Evolutionary conservation across 2,888 invertebrate genomes (phyloP).

Genomic region (Drosophila seclusa): DNA sequence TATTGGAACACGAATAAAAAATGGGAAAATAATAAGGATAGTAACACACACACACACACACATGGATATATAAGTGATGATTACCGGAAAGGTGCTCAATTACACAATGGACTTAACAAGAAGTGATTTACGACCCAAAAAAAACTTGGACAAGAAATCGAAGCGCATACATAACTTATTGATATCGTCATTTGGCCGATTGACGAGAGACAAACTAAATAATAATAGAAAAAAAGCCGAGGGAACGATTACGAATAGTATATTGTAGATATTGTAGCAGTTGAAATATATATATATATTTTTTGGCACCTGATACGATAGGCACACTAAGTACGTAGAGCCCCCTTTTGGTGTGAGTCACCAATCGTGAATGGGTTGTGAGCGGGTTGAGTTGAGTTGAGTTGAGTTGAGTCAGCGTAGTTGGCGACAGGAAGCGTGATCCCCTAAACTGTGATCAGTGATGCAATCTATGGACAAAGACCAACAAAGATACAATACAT

Average conservation of each 20-base stretch:
- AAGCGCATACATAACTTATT: constrained; percentile 25
- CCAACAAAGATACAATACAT: constrained; percentile 3
- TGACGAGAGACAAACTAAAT: constrained; percentile 23
- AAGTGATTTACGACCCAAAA: constrained; percentile 52
- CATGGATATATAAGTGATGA: not conserved
- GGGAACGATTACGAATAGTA: not conserved
- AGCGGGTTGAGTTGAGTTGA: not conserved
- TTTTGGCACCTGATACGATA: constrained; percentile 53
- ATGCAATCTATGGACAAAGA: constrained; percentile 45
- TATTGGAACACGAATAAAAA: constrained; percentile 7
- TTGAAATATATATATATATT: not conserved
- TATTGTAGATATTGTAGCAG: not conserved
- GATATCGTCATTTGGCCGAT: constrained; percentile 37
- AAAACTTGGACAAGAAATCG: constrained; percentile 18
- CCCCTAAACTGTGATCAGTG: constrained; percentile 49
- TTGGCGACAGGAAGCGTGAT: constrained; percentile 40
- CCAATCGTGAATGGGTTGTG: not conserved
- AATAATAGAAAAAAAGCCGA: not conserved
- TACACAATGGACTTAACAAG: constrained; percentile 55
- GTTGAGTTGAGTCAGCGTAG: constrained; percentile 38
- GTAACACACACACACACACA: not conserved
- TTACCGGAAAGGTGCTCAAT: constrained; percentile 24
- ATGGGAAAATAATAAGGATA: constrained; percentile 3
- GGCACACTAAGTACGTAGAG: constrained; percentile 15
- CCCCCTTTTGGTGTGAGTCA: constrained; percentile 35